A percentile compares a stretch with the other conserved stretches of the same genome.
These are phyloP conservation scores for Drosophila pegasa DNA, from an alignment of 2,888 invertebrate species.

Conservation along the genomic window DNA sequence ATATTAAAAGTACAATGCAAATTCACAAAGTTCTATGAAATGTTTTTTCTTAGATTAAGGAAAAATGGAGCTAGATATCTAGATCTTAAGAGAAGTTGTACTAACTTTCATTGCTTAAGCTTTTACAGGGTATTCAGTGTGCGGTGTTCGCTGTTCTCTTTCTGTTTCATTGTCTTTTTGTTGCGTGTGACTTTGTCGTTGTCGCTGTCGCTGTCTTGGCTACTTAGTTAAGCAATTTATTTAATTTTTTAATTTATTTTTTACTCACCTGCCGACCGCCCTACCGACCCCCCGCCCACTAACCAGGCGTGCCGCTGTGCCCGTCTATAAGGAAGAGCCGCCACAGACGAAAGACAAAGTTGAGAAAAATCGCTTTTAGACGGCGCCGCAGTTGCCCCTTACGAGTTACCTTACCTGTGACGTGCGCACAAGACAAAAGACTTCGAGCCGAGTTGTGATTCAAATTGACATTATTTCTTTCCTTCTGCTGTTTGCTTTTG, in stretches of 20 bases:
- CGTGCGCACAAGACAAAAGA: slow-evolving; percentile 25
- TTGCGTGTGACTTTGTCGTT: slow-evolving; percentile 32
- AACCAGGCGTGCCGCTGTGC: slow-evolving; percentile 70
- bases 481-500: background rate
- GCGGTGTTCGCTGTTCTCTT: slow-evolving; percentile 13
- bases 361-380: slow-evolving; percentile 78
- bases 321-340: slow-evolving; percentile 66
- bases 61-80: no score
- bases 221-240: slow-evolving; percentile 58
- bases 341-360: slow-evolving; percentile 56
- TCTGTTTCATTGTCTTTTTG: slow-evolving; percentile 27
- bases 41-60: background rate
- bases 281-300: slow-evolving; percentile 7
- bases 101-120: background rate
- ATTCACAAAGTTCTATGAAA: background rate
- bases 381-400: slow-evolving; percentile 6
- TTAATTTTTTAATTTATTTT: slow-evolving; percentile 57
- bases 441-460: slow-evolving; percentile 63
- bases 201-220: slow-evolving; percentile 12
- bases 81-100: no score
- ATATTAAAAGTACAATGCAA: slow-evolving; percentile 5
- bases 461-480: slow-evolving; percentile 30
- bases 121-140: slow-evolving; percentile 25
- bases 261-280: slow-evolving; percentile 1
- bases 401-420: slow-evolving; percentile 1